Evolutionary conservation across 2,888 invertebrate genomes (phyloP).

Genomic region (Idaea biselata): DNA sequence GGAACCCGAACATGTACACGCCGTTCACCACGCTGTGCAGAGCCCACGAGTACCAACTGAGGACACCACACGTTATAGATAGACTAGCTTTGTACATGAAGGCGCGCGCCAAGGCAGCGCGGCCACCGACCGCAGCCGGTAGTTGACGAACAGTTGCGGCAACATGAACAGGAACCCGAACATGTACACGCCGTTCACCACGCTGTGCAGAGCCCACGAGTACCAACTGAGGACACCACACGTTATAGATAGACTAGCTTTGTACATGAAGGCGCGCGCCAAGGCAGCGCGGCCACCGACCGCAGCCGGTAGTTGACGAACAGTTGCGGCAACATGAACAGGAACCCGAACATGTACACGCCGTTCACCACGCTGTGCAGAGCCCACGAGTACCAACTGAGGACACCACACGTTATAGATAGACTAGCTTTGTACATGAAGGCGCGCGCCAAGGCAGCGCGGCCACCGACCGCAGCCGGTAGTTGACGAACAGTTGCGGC

Average conservation of each 20-base stretch:
- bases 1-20: constrained; percentile 98
- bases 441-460: constrained; percentile 96
- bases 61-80: constrained; percentile 20
- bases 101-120: constrained; percentile 96
- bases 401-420: constrained; percentile 50
- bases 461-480: constrained; percentile 97
- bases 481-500: constrained; percentile 98
- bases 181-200: constrained; percentile 98
- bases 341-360: constrained; percentile 98
- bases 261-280: constrained; percentile 83
- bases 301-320: constrained; percentile 98
- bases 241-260: neutral
- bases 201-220: constrained; percentile 95
- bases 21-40: constrained; percentile 95
- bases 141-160: constrained; percentile 98
- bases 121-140: constrained; percentile 97
- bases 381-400: constrained; percentile 98
- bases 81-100: neutral
- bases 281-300: constrained; percentile 98
- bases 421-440: neutral
- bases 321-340: constrained; percentile 99
- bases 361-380: constrained; percentile 95
- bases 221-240: constrained; percentile 88
- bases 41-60: constrained; percentile 98
- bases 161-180: constrained; percentile 99